Base-by-base conservation (phyloP, 2,113 vertebrate genomes). In the Malurus melanocephalus region DNA sequence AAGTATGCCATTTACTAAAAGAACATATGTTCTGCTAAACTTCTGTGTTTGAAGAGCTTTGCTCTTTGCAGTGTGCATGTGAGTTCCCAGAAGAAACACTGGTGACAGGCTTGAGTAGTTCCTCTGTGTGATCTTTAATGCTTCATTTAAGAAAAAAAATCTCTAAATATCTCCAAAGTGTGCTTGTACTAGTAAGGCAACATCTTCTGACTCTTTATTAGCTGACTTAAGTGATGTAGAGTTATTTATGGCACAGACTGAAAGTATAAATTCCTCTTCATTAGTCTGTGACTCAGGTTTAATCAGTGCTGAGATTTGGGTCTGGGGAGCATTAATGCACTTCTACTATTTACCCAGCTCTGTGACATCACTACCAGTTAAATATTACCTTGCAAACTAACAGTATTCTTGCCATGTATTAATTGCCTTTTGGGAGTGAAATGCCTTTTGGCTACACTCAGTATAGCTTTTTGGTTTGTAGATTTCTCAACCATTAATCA, bases 221-320 rank as follows among this genome's bases (percentile, higher is more conserved):
- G 43, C 40, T 91, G 86, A 66, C 33, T 87, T 95, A 76, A 92
- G 86, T 87, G 28, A 16, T 86, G 35, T 23, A 68, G 38, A 85
- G 76, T 88, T 89, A 93, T 95, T 88, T 93, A 93, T 94, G 74
- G 87, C 72, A 56, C 71, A 79, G 67, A 59, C 10, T 73, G 71
- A 92, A 88, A 57, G 73, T 74, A 92, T 79, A 93, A 95, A 95
- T 93, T 30, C 62, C 66, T 85, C 51, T 80, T 87, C 84, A 75
- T 94, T 96, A 90, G 84, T 94, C 76, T 95, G 22, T 89, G 77
- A 66, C 35, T 92, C 65, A 80, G 59, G 38, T 35, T 96, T 93
- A 91, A 94, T 84, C 79, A 95, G 57, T 76, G 72, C 48, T 93
- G 94, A 95, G 85, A 84, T 94, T 88, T 94, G 66, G 61, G 16